Evolutionary conservation across 2,113 vertebrate species (phyloP), one percentile per base, ranked within the genome.

Genomic region (Lathamus discolor): DNA sequence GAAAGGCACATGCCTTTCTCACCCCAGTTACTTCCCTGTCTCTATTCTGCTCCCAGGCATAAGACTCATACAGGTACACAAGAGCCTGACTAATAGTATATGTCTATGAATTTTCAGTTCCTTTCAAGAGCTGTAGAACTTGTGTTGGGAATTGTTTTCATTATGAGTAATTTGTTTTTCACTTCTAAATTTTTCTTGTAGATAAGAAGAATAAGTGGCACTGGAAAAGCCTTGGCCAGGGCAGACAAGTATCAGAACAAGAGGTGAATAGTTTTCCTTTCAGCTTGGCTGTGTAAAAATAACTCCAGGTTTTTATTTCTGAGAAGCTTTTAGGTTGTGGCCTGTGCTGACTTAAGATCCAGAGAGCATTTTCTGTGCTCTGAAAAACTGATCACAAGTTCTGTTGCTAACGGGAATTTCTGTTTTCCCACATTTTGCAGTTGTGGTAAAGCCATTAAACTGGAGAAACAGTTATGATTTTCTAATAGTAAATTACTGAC

Each of bases 201-300:
- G 99, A 98, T 99, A 96, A 97, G 99, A 96, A 98, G 98, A 96
- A 99, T 99, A 96, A 99, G 99, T 96, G 99, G 99, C 88, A 98
- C 99, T 59, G 99, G 99, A 95, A 99, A 99, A 97, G 98, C 99
- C 22, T 97, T 99, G 97, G 99, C 99, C 55, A 98, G 97, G 97
- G 93, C 98, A 67, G 99, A 99, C 97, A 99, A 99, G 94, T 99
- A 99, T 88, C 98, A 99, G 79, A 99, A 99, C 94, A 99, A 99
- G 98, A 99, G 99, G 99, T 99, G 62, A 97, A 95, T 91, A 59
- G 4, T 76, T 94, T 95, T 86, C 29, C 18, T 83, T 92, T 91
- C 29, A 44, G 18, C 31, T 91, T 87, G 51, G 17, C 67, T 67
- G 24, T n/a, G 11, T 86, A 48, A 86, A 86, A 90, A 41, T 86